Evolutionary conservation across 2,797 vertebrate genomes (phyloP).

Genomic region (Chiloscyllium punctatum): DNA sequence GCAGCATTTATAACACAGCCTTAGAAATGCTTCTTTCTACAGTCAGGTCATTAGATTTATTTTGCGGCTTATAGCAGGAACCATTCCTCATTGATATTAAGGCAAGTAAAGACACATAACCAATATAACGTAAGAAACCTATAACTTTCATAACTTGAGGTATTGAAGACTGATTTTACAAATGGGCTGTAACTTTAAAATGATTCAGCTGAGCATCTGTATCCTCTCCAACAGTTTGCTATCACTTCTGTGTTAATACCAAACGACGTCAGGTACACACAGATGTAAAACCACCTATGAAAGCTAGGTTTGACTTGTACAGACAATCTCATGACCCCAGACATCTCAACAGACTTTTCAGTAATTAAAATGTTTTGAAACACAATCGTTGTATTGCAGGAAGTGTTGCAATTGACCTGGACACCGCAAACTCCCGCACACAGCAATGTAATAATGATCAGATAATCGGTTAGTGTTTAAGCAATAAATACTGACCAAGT

Average conservation of each 20-base stretch:
- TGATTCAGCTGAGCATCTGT: neutral
- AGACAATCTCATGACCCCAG: neutral
- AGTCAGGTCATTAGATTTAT: neutral
- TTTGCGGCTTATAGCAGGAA: neutral
- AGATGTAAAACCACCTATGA: neutral
- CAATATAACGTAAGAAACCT: neutral
- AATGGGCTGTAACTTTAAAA: neutral
- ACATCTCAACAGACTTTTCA: neutral
- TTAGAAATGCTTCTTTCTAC: neutral
- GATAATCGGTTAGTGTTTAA: neutral
- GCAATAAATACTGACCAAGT: neutral
- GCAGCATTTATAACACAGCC: neutral
- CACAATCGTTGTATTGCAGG: neutral
- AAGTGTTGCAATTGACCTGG: neutral
- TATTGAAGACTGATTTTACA: neutral
- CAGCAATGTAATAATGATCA: neutral
- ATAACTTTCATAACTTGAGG: neutral
- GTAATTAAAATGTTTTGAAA: neutral
- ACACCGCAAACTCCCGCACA: neutral
- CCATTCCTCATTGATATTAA: neutral
- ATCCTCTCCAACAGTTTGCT: neutral
- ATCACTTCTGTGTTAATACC: neutral
- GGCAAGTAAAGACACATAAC: neutral
- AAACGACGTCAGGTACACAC: neutral
- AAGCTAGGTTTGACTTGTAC: neutral